Base-by-base conservation (phyloP, 2,888 invertebrate species). In the Eristalis intricaria region DNA sequence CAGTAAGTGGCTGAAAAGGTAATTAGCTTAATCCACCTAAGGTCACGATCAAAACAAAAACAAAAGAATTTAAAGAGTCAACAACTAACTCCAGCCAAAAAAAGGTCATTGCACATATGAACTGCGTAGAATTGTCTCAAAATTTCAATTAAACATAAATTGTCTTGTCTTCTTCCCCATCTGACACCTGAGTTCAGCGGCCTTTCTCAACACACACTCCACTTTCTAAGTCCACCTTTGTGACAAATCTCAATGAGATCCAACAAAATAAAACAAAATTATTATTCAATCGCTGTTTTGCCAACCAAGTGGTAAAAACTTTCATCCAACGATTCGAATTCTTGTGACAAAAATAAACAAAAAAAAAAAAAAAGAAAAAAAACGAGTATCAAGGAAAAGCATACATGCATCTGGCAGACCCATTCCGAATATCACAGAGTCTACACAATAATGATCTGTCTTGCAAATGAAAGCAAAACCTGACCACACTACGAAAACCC, bases 391-490 rank as follows among this genome's bases (percentile, higher is more conserved):
- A 82, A 58, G 68, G 60, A 86, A 83, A 85, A 22, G 69, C 73
- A 86, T 69, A 68, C 82, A 78, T 70, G 81, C 69, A 88, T 74
- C 78, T 77, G 56, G 65, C 61, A 58, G 40, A 64, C 60, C 65
- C 79, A 80, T 76, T 73, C 76, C 79, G 68, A 79, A 77, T 80
- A 79, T 76, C 73, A 79, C 84, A 80, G 40, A 76, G 71, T 66
- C 65, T 15, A 85, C 64, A 71, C 58, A 71, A 68, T 73, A 79
- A 26, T 70, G 79, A 84, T 87, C 68, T 84, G 60, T 76, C 64
- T 71, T 74, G 79, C 76, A 77, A 88, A 76, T 84, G 84, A 88
- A 88, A 88, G 84, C 84, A 84, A 84, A 88, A 88, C 84, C 88
- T 88, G 88, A 84, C 77, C 74, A 76, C 74, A 84, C 73, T 88